phyloP scores from a whole-genome alignment of 2,113 vertebrate genomes.

The Centrocercus urophasianus region DNA sequence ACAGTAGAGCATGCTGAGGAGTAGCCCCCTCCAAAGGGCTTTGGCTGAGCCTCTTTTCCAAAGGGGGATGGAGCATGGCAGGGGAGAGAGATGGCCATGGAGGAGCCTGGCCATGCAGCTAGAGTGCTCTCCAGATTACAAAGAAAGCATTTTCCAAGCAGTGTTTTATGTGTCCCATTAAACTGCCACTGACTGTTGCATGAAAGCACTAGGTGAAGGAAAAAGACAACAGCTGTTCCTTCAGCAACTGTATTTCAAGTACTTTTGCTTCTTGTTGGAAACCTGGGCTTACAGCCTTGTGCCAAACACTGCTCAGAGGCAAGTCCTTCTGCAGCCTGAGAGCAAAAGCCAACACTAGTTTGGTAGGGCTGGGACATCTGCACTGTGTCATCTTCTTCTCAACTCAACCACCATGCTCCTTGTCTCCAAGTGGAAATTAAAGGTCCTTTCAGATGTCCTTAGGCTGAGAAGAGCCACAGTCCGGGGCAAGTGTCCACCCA shows the following conservation, averaged over 20 bases:
- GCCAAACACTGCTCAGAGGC: neutral
- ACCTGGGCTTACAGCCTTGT: neutral
- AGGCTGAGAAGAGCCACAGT: neutral
- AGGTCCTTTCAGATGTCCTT: neutral
- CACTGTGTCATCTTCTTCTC: neutral
- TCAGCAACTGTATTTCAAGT: neutral
- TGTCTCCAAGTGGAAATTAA: neutral
- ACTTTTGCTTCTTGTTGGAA: neutral
- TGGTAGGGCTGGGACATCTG: neutral
- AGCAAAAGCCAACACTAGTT: neutral
- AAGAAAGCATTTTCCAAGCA: neutral
- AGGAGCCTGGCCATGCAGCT: neutral
- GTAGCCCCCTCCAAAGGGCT: neutral
- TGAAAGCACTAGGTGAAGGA: neutral
- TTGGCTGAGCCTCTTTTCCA: neutral
- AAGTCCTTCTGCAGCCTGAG: neutral
- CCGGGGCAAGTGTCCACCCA: neutral
- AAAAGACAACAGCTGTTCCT: neutral
- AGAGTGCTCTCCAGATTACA: neutral
- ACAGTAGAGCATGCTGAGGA: accelerated
- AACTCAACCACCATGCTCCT: neutral
- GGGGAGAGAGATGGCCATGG: accelerated
- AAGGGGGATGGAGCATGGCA: neutral
- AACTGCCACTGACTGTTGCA: accelerated
- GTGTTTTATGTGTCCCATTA: neutral